A percentile compares a stretch with the other conserved stretches of the same genome.
phyloP scores from a whole-genome alignment of 2,888 invertebrate genomes.

The Dolichomitus sp. region DNA sequence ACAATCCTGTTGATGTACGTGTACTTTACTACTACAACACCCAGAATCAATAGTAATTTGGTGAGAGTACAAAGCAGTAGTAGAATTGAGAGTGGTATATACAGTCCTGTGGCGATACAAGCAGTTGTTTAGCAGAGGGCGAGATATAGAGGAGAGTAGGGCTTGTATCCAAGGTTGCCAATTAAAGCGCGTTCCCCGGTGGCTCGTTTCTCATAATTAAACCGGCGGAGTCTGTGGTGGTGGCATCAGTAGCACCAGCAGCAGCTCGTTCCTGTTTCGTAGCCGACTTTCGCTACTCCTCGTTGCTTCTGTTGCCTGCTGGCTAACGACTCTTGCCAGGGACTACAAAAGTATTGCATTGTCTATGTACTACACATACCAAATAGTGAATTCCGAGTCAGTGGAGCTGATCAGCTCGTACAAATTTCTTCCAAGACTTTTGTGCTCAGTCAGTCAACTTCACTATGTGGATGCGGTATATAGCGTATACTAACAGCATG shows the following conservation, averaged over 20 bases:
- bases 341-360: conserved; percentile 50
- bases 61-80: conserved; percentile 34
- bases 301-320: conserved; percentile 18
- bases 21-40: conserved; percentile 44
- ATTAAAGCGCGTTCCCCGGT: conserved; percentile 68
- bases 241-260: conserved; percentile 30
- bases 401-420: conserved; percentile 10
- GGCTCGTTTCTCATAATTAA: conserved; percentile 72
- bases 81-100: conserved; percentile 43
- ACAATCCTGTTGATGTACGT: conserved; percentile 44
- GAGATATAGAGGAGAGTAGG: conserved; percentile 51
- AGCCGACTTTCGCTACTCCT: conserved; percentile 61
- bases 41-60: conserved; percentile 63
- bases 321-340: conserved; percentile 64
- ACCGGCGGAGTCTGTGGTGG: conserved; percentile 61
- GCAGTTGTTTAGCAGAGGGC: conserved; percentile 58
- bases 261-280: conserved; percentile 65
- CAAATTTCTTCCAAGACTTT: conserved; percentile 3
- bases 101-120: conserved; percentile 56
- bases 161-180: conserved; percentile 68
- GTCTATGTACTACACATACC: conserved; percentile 9
- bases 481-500: neutral
- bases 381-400: neutral
- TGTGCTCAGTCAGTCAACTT: conserved; percentile 1
- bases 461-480: neutral